These are phyloP conservation scores for Cephalopachus bancanus DNA, from an alignment of 2,797 vertebrate genomes.

Conservation along the genomic window DNA sequence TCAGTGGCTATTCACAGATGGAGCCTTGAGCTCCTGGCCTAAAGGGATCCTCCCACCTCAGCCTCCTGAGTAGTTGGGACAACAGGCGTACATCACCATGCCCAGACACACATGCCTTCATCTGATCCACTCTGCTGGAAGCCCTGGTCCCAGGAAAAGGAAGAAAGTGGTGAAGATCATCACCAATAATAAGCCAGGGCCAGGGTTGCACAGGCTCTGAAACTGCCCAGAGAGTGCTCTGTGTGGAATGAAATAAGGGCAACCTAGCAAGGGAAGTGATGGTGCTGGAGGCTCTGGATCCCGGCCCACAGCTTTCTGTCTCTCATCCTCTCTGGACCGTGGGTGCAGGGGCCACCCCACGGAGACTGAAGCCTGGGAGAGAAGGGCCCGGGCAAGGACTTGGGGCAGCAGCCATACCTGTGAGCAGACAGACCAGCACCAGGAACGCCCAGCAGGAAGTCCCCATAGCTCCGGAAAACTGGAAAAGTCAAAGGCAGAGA, in stretches of 20 bases:
- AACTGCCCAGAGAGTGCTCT: too few species aligned
- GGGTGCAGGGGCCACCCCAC: too few species aligned
- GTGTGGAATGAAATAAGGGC: neutral
- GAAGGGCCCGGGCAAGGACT: neutral
- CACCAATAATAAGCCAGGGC: neutral
- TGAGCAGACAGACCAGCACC: slow-evolving; percentile 90
- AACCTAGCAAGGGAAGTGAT: neutral
- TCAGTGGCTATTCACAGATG: neutral
- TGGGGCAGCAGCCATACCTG: slow-evolving; percentile 84
- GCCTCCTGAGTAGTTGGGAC: neutral
- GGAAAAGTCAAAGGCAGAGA: slow-evolving; percentile 83
- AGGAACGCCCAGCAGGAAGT: slow-evolving; percentile 86
- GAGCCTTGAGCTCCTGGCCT: neutral
- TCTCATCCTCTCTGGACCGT: neutral
- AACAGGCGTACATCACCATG: neutral
- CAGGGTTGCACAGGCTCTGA: neutral
- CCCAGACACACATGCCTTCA: neutral
- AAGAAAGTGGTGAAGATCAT: neutral
- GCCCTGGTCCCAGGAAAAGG: neutral
- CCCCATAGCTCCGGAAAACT: slow-evolving; percentile 91
- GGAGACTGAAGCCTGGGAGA: neutral
- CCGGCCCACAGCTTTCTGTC: neutral
- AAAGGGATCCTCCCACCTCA: neutral
- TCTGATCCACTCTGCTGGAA: neutral
- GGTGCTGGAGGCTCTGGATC: neutral